Percentiles rank a stretch among this genome's conserved stretches.
Conservation (phyloP, 2,888 invertebrate species). For the Eupeodes luniger region DNA sequence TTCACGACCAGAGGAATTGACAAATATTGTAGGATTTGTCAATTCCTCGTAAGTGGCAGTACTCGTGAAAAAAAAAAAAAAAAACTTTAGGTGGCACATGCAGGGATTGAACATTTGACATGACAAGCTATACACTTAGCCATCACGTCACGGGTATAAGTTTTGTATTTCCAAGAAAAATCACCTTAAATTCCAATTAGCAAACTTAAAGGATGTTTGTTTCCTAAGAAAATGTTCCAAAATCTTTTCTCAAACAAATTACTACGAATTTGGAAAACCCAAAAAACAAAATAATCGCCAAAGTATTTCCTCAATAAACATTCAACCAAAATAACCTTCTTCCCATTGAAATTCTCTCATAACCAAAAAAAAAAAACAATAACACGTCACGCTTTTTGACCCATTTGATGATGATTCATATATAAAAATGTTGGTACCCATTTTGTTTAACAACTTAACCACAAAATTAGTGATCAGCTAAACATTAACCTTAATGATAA, state of each 20-base stretch:
- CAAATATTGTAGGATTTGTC: too few relatives aligned
- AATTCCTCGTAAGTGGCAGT: too few relatives aligned
- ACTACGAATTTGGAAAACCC: background rate
- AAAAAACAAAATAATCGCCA: background rate
- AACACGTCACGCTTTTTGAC: constrained; percentile 35
- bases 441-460: constrained; percentile 36
- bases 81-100: too few relatives aligned
- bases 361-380: background rate
- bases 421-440: constrained; percentile 26
- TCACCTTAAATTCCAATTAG: too few relatives aligned
- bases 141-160: too few relatives aligned
- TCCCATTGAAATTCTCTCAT: background rate
- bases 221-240: too few relatives aligned
- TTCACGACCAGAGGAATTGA: too few relatives aligned
- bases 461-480: constrained; percentile 63
- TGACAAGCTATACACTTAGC: too few relatives aligned
- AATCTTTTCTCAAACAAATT: background rate
- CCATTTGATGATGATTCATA: constrained; percentile 49
- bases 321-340: constrained; percentile 3
- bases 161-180: too few relatives aligned
- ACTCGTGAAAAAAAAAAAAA: too few relatives aligned
- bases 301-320: constrained; percentile 44
- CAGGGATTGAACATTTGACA: too few relatives aligned
- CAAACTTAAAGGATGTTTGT: too few relatives aligned
- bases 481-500: constrained; percentile 67